These are phyloP conservation scores for Miichthys miiuy DNA, from an alignment of 2,797 vertebrate species.

Conservation along the genomic window DNA sequence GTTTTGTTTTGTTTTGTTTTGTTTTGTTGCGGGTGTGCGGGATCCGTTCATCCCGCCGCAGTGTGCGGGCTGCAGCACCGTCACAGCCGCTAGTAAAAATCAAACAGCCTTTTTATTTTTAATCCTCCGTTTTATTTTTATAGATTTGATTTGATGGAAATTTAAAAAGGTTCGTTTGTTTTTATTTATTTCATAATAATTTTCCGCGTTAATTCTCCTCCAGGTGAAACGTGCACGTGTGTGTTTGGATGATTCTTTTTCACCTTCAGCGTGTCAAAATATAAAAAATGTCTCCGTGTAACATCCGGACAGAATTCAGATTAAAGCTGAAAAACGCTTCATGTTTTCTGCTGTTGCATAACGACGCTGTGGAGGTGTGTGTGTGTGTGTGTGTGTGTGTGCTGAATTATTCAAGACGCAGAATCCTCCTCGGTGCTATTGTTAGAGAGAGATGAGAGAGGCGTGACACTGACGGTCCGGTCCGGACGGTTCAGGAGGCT, in stretches of 20 bases:
- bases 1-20: too few species aligned
- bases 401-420: slow-evolving; percentile 72
- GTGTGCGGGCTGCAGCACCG: slow-evolving; percentile 18
- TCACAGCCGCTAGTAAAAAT: slow-evolving; percentile 7
- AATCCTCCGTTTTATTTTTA: too few species aligned
- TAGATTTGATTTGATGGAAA: too few species aligned
- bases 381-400: slow-evolving; percentile 18
- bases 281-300: slow-evolving; percentile 28
- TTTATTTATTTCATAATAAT: too few species aligned
- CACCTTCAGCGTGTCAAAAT: too few species aligned
- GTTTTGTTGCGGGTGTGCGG: not conserved
- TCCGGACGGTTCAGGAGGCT: not conserved
- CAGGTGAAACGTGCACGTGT: not conserved
- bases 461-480: not conserved
- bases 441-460: slow-evolving; percentile 41
- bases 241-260: too few species aligned
- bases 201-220: too few species aligned
- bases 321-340: not conserved
- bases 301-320: not conserved
- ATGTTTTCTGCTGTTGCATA: slow-evolving; percentile 59
- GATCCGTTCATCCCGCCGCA: slow-evolving; percentile 36
- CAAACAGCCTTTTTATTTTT: too few species aligned
- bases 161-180: too few species aligned
- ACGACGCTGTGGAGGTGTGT: slow-evolving; percentile 56
- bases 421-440: slow-evolving; percentile 58